These are phyloP conservation scores for Itoplectis maculator DNA, from an alignment of 2,888 invertebrate species.

Conservation along the genomic window DNA sequence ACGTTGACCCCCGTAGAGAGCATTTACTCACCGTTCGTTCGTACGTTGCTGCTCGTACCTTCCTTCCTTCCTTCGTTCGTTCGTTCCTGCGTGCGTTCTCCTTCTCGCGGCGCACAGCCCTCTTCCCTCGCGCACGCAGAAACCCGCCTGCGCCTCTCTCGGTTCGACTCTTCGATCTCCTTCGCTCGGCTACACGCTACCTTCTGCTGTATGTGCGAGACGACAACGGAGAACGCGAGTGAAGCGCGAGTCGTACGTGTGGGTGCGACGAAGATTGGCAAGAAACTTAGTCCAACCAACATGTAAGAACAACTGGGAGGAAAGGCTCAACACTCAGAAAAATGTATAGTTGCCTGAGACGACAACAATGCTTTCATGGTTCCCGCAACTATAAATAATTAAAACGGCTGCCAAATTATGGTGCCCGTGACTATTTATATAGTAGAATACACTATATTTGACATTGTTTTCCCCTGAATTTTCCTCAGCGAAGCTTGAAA, in stretches of 20 bases:
- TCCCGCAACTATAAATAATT: too few species aligned
- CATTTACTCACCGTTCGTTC: conserved; percentile 76
- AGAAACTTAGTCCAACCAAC: conserved; percentile 18
- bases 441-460: too few species aligned
- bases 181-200: conserved; percentile 24
- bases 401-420: too few species aligned
- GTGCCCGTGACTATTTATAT: too few species aligned
- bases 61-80: conserved; percentile 42
- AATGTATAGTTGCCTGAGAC: too few species aligned
- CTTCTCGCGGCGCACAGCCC: conserved; percentile 64
- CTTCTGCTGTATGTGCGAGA: conserved; percentile 1
- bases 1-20: conserved; percentile 82
- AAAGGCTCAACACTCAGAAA: too few species aligned
- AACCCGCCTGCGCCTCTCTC: conserved; percentile 3
- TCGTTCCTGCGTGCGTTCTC: conserved; percentile 68
- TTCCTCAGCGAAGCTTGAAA: too few species aligned
- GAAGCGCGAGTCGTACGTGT: not conserved
- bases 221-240: conserved; percentile 22
- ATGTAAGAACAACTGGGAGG: conserved; percentile 23
- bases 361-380: too few species aligned
- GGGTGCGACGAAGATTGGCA: conserved; percentile 29
- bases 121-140: conserved; percentile 6
- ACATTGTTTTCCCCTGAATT: too few species aligned
- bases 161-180: conserved; percentile 33
- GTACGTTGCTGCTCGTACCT: conserved; percentile 43